Base-by-base conservation (phyloP, 2,797 vertebrate species). In the Holocentrus rufus region DNA sequence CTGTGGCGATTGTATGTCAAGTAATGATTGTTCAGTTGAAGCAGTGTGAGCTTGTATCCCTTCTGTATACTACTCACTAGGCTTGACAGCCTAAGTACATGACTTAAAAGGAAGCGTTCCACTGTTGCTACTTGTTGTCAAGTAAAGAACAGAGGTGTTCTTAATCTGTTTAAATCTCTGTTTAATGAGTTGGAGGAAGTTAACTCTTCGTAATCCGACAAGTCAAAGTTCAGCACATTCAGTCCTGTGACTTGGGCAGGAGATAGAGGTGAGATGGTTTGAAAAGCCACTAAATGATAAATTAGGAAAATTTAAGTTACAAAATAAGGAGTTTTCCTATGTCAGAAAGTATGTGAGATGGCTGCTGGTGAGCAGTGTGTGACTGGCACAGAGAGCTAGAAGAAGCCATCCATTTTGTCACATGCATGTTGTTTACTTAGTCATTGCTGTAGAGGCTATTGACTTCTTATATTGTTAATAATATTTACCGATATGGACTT, bases 121-220 rank as follows among this genome's bases (percentile, higher is more conserved):
- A 3, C 47, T 14, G 23, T 23, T 42, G 18, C 17, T 5, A 20
- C 25, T 60, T 36, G 34, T 18, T 46, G 44, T 66, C 5, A 23
- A 39, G n/a, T 58, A 49, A 69, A 64, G 42, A 59, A 44, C 39
- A 25, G 58, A 31, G 31, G 18, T 17, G 46, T 74, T 74, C 63
- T 79, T 65, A 75, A 63, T 81, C 73, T 70, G 46, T 55, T 82
- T 82, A 82, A 85, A 89, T 85, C 77, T 62, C 61, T 59, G n/a
- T 65, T 17, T 71, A 71, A 74, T 85, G 52, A 68, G 57, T 63
- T 53, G 11, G 46, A 68, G 39, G 73, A 73, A 62, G 71, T 72
- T 73, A 62, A 44, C 5, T 44, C 15, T 66, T 85, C 67, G 55
- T 68, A 77, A 70, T 60, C 74, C 55, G 25, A 47, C 30, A 39